Evolutionary conservation across 2,113 vertebrate genomes (phyloP).

Genomic region (Himantopus leucocephalus): DNA sequence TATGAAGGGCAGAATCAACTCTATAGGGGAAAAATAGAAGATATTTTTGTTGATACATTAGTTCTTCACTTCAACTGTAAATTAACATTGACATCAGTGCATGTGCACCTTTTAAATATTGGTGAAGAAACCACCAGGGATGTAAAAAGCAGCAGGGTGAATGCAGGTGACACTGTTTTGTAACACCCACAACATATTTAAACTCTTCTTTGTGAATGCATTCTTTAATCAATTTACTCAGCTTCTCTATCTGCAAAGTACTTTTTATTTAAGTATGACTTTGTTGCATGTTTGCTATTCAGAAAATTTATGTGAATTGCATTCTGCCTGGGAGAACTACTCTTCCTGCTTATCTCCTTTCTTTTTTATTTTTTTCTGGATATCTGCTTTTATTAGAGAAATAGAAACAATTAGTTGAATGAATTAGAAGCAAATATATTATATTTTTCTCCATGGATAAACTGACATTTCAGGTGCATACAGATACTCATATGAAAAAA

Average conservation of each 20-base stretch:
- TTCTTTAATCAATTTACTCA: not conserved
- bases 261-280: not conserved
- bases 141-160: not conserved
- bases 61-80: not conserved
- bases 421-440: not conserved
- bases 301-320: not conserved
- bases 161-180: not conserved
- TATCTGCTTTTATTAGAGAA: not conserved
- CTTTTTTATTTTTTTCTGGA: not conserved
- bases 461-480: not conserved
- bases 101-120: not conserved
- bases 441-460: not conserved
- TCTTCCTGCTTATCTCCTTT: not conserved
- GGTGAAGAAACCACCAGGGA: not conserved
- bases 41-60: not conserved
- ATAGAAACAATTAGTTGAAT: not conserved
- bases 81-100: not conserved
- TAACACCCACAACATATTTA: not conserved
- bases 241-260: not conserved
- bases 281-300: not conserved
- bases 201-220: not conserved
- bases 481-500: not conserved
- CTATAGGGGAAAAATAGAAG: not conserved
- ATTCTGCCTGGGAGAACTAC: not conserved
- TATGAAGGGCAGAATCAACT: not conserved